Evolutionary conservation across 2,113 vertebrate genomes (phyloP).

Genomic region (Barbus barbus): DNA sequence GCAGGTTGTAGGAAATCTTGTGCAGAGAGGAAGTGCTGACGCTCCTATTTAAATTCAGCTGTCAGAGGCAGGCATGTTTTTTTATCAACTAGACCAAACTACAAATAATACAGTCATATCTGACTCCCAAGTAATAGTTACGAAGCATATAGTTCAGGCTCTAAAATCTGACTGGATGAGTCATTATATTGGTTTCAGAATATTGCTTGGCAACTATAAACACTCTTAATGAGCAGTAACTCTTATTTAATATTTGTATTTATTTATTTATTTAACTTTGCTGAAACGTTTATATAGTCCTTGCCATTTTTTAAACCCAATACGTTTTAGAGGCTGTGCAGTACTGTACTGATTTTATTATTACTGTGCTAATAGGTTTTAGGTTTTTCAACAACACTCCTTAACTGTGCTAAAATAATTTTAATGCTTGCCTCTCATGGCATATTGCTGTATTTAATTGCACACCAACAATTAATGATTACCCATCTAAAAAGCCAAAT

Average conservation of each 20-base stretch:
- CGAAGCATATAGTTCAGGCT: background rate
- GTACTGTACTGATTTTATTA: background rate
- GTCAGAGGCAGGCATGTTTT: background rate
- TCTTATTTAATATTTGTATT: background rate
- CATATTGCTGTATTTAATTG: background rate
- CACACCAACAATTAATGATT: background rate
- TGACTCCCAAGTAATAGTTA: background rate
- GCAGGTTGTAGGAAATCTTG: background rate
- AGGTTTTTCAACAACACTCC: background rate
- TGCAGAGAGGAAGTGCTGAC: background rate
- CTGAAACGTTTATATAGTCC: background rate
- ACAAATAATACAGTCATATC: background rate
- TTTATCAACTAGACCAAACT: background rate
- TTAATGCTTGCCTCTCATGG: background rate
- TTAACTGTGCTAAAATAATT: background rate
- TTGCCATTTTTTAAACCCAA: background rate
- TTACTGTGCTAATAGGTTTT: background rate
- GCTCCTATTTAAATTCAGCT: background rate
- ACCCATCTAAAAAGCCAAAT: background rate
- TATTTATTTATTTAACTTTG: background rate
- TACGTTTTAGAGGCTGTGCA: background rate
- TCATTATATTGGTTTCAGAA: background rate
- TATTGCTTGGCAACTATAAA: background rate
- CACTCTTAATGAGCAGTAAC: background rate
- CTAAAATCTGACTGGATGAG: conserved; percentile 1